Base-by-base conservation (phyloP, 2,797 vertebrate species). In the Danio albolineatus region DNA sequence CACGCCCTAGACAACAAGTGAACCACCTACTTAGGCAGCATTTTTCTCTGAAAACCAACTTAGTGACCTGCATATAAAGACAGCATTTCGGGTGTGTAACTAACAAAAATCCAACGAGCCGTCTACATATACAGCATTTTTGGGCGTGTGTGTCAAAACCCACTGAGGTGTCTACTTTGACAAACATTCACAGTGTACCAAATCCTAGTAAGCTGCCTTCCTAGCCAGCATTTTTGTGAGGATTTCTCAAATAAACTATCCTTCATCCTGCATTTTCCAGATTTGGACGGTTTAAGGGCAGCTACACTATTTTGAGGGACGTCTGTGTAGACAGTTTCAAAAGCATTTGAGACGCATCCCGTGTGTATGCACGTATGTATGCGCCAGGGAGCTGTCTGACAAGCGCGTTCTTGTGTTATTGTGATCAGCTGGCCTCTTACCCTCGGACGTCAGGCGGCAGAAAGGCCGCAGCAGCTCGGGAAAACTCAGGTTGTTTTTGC, bases 401-500 rank as follows among this genome's bases (percentile, higher is more conserved):
- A 57, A 28, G 28, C 28, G 28, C 28, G 28, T 28, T 28, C 28
- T 28, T 28, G 28, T 28, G 39, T 56, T 56, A 53, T 77, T 51
- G 28, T 21, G 49, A 19, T 12, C 10, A 36, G 38, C 6, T 49
- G 6, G 54, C 54, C 85, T 90, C 94, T 83, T 91, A 99, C 98
- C 97, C 95, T 99, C 98, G 65, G 97, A 98, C 74, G 96, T 97
- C 77, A 99, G 94, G 78, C 97, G 95, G 80, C 96, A 98, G 89
- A 99, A 99, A 69, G 98, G 98, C 91, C 95, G 93, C 71, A 99
- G 92, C 75, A 99, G 93, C 93, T 99, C 97, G 2, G 95, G 93
- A 87, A 99, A 99, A 89, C 91, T 96, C 75, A 99, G 93, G 84
- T 91, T 96, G 93, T 98, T 99, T 92, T 94, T 97, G 67, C 96